phyloP scores from a whole-genome alignment of 2,888 invertebrate species.

The Osmoderma eremita region DNA sequence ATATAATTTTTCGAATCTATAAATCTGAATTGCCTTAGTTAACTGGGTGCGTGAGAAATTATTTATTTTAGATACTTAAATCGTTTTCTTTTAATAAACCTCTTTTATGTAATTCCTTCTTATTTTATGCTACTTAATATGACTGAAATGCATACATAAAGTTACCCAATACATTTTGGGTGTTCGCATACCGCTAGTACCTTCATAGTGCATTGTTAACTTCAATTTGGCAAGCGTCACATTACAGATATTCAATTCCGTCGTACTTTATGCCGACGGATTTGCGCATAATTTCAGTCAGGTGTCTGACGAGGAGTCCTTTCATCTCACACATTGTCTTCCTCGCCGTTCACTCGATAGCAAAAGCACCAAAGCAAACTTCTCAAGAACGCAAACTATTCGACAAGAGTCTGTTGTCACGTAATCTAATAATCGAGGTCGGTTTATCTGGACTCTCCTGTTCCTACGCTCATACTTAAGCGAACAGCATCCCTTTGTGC shows the following conservation, averaged over 20 bases:
- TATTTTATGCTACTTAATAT: too few species aligned
- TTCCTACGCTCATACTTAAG: slow-evolving; percentile 37
- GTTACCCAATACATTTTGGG: not conserved
- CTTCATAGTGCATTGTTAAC: not conserved
- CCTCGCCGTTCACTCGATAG: slow-evolving; percentile 16
- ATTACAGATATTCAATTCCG: slow-evolving; percentile 9
- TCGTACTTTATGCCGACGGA: not conserved
- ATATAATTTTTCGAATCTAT: too few species aligned
- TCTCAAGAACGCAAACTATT: slow-evolving; percentile 44
- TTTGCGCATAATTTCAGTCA: slow-evolving; percentile 42
- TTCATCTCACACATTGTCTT: slow-evolving; percentile 25
- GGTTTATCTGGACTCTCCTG: slow-evolving; percentile 49
- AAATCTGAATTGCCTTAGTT: too few species aligned
- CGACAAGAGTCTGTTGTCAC: slow-evolving; percentile 43
- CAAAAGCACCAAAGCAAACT: slow-evolving; percentile 41
- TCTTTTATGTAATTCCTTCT: too few species aligned
- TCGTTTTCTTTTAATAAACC: too few species aligned
- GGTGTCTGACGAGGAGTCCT: slow-evolving; percentile 33
- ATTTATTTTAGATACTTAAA: too few species aligned
- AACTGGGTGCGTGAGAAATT: too few species aligned
- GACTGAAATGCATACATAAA: too few species aligned
- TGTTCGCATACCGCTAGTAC: too few species aligned
- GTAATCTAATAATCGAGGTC: slow-evolving; percentile 54
- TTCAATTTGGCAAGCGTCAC: not conserved
- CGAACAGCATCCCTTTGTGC: slow-evolving; percentile 24